Evolutionary conservation across 2,797 vertebrate species (phyloP).

Genomic region (Chelon labrosus): DNA sequence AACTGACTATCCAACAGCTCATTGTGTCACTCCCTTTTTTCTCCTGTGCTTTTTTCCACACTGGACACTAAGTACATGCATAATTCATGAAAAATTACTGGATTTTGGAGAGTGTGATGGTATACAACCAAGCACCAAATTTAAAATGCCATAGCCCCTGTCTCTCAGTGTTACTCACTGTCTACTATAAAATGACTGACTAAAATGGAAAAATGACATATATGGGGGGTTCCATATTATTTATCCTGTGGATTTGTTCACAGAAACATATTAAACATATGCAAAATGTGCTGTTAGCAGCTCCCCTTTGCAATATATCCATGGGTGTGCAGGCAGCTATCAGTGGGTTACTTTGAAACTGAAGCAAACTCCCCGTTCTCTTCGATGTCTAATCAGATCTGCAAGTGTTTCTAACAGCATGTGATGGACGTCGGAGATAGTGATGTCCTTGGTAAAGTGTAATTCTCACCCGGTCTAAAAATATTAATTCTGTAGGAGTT

Average conservation of each 20-base stretch:
- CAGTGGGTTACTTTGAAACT: not conserved
- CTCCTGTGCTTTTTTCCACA: not conserved
- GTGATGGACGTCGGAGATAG: constrained; percentile 1
- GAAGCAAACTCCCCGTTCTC: not conserved
- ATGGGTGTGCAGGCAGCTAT: not conserved
- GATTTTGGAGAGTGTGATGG: not conserved
- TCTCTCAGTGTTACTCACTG: not conserved
- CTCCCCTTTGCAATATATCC: not conserved
- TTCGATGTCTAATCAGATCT: not conserved
- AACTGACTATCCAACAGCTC: not conserved
- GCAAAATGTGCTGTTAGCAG: not conserved
- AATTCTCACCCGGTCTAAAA: constrained; percentile 7
- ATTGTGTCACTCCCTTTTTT: not conserved
- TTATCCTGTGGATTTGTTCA: not conserved
- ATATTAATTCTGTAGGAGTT: constrained; percentile 7
- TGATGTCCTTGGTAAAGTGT: not conserved
- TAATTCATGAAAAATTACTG: constrained; percentile 12
- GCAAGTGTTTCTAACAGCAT: not conserved
- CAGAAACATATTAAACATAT: no score
- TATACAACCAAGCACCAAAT: not conserved
- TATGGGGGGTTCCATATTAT: no score
- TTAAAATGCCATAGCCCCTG: not conserved
- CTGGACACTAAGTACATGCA: not conserved
- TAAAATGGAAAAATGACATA: not conserved
- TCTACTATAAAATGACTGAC: not conserved